A percentile compares a stretch with the other conserved stretches of the same genome.
Evolutionary conservation across 2,797 vertebrate genomes (phyloP).

Genomic region (Psittacula echo): DNA sequence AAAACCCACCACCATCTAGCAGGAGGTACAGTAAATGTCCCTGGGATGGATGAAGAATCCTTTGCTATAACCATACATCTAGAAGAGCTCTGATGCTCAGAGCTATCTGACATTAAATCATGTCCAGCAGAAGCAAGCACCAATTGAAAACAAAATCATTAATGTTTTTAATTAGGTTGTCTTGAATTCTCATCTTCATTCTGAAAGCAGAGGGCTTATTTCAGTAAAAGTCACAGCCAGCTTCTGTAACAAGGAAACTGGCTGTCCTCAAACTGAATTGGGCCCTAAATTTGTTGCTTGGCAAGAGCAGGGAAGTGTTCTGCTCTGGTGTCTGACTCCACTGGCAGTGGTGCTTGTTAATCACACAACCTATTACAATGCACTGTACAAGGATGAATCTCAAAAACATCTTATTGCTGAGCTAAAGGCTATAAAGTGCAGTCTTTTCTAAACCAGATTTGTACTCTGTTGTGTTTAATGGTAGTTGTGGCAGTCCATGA

Average conservation of each 20-base stretch:
- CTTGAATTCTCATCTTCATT: conserved; percentile 47
- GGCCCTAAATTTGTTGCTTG: conserved; percentile 55
- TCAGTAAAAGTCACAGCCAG: conserved; percentile 45
- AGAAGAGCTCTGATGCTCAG: neutral
- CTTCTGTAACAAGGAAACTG: conserved; percentile 52
- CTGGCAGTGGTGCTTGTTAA: conserved; percentile 50
- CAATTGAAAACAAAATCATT: conserved; percentile 12
- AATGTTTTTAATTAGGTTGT: conserved; percentile 60
- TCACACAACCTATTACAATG: conserved; percentile 30
- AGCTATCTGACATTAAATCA: conserved; percentile 44
- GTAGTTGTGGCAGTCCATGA: neutral
- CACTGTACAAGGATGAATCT: conserved; percentile 26
- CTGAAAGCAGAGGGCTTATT: conserved; percentile 41
- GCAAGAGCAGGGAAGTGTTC: conserved; percentile 47
- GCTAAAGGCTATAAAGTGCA: conserved; percentile 37
- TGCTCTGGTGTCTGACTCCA: conserved; percentile 52
- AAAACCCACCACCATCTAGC: neutral
- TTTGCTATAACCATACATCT: conserved; percentile 10
- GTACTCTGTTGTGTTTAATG: conserved; percentile 25
- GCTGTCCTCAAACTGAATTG: conserved; percentile 49
- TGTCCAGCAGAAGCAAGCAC: conserved; percentile 36
- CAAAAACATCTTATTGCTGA: conserved; percentile 46
- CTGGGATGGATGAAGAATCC: neutral
- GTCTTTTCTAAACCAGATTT: conserved; percentile 25
- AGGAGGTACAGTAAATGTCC: neutral